Evolutionary conservation across 2,888 invertebrate genomes (phyloP), one percentile per base, ranked within the genome.

Genomic region (Ditula angustiorana): DNA sequence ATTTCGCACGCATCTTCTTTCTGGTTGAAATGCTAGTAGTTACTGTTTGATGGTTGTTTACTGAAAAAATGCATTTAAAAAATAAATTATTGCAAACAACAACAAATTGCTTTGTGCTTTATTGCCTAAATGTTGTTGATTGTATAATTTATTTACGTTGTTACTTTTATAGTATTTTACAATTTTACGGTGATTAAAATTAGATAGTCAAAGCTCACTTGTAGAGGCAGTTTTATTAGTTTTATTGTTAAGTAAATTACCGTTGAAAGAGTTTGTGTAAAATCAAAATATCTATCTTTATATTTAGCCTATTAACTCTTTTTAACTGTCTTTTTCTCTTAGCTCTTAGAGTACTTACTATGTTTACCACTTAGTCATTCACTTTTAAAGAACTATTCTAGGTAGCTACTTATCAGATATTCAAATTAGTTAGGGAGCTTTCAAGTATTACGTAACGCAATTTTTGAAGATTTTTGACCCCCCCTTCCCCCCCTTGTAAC

Each of bases 1-100:
- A 46, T 70, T 47, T 57, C 66, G 74, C 76, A 76, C 76, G 73
- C 71, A 69, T 71, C 66, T 68, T 66, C 58, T 70, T 55, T 71
- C 49, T 71, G 50, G 61, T 65, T 35, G 49, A 30, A 8, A 33
- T 30, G 56, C 5, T 13, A 8, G n/a, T 33, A 52, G 30, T 52
- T 53, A 13, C 33, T 53, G 16, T 49, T 49, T n/a, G 16, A 13
- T 49, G 24, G 49, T 52, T 19, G 21, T 50, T 47, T n/a, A 26
- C 23, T 24, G n/a, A 24, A 24, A 47, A 23, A n/a, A n/a, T n/a
- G n/a, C n/a, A n/a, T n/a, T 11, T 11, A 46, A 5, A 11, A 13
- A 24, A 24, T 44, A 28, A 63, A 23, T 28, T 5, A 8, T n/a
- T 24, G 47, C 47, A 47, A 47, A 24, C 47, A 8, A 23, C 47